Evolutionary conservation across 2,113 vertebrate genomes (phyloP).

Genomic region (Platichthys stellatus): DNA sequence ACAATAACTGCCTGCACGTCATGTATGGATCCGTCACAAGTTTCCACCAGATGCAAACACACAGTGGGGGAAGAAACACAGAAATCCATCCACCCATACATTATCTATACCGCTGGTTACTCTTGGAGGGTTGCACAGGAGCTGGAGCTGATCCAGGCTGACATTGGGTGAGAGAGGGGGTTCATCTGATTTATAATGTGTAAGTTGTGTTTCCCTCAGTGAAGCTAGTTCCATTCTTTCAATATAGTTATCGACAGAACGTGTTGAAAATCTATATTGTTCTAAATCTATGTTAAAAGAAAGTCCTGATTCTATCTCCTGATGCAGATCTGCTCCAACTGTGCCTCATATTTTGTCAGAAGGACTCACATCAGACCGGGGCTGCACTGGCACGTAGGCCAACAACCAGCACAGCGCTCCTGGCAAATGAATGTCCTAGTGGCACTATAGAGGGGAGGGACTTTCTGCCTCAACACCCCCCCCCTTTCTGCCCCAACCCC

Average conservation of each 20-base stretch:
- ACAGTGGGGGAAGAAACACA: background rate
- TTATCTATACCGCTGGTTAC: background rate
- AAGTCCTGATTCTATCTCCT: too few relatives aligned
- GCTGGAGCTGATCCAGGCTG: too few relatives aligned
- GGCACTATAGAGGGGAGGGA: background rate
- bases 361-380: background rate
- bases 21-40: slow-evolving; percentile 4
- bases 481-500: too few relatives aligned
- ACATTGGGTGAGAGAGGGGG: too few relatives aligned
- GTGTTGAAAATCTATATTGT: too few relatives aligned
- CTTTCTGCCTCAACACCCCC: background rate
- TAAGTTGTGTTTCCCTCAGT: too few relatives aligned
- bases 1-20: background rate
- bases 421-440: background rate
- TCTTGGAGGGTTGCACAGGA: too few relatives aligned
- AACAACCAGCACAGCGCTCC: background rate
- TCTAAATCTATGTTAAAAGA: too few relatives aligned
- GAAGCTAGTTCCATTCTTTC: too few relatives aligned
- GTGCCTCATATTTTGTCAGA: background rate
- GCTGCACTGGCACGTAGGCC: background rate
- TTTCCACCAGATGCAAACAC: background rate
- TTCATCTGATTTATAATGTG: too few relatives aligned
- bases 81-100: background rate
- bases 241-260: too few relatives aligned
- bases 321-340: background rate